Evolutionary conservation across 2,113 vertebrate genomes (phyloP), one percentile per base, ranked within the genome.

Genomic region (Callorhinus ursinus): DNA sequence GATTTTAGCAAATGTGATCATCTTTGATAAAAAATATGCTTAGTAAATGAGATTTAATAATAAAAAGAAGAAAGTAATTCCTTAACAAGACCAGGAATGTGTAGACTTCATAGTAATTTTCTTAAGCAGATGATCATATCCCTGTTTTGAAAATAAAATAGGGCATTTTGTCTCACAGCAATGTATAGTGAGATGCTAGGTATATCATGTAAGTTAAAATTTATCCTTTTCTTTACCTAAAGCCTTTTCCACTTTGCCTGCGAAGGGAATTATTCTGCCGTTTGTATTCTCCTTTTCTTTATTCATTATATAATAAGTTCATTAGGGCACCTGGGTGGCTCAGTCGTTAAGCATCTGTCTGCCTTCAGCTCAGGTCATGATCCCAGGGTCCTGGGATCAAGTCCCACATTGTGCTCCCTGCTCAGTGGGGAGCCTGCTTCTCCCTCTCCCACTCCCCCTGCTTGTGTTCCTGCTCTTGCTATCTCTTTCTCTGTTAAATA

Each of bases 221-320:
- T 96, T 94, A 72, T 76, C 57, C 28, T 90, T 89, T 72, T 86
- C 84, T 93, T 91, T 71, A 59, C 21, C 59, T 89, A 79, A 93
- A 80, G 21, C 46, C 53, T 83, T 93, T 96, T 74, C 26, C 19
- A 22, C 57, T 77, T 88, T 77, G 36, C 15, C 46, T 94, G 21
- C 77, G 15, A 94, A 71, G 77, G 39, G 53, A 86, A 57, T 61
- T 63, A 11, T 93, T 94, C 76, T 63, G 21, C 36, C 26, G 9
- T 67, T 71, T 89, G 19, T 42, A 81, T 53, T 88, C 61, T 57
- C 12, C 46, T 69, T 90, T 76, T 13, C 49, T 90, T 86, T 55
- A 10, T 82, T 94, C 49, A 63, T 90, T 81, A 39, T 82, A 12
- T 84, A 46, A 12, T 84, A 46, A 46, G 46, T 46, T 46, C 46